Conservation (phyloP, 1,140 invertebrate genomes). For the Varroa destructor region DNA sequence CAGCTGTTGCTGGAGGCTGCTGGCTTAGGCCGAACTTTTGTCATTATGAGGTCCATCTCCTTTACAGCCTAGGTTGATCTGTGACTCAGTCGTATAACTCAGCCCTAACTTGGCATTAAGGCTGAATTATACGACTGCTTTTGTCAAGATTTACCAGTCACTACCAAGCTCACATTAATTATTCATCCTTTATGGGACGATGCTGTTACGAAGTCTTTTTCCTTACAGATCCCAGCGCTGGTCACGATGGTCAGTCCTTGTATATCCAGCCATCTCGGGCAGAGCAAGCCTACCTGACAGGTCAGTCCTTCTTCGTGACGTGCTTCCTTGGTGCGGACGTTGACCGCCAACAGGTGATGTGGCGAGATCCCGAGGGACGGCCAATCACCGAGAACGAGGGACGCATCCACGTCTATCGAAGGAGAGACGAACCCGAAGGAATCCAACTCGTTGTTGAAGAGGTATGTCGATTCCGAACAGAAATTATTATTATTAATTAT, state of each 20-base stretch:
- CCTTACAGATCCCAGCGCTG: constrained; percentile 9
- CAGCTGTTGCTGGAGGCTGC: too few species aligned
- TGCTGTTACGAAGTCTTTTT: too few species aligned
- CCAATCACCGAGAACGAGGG: constrained; percentile 25
- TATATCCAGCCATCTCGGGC: constrained; percentile 26
- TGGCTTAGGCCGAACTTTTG: too few species aligned
- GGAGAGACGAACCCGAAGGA: constrained; percentile 27
- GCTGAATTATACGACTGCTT: too few species aligned
- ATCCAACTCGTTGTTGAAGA: constrained; percentile 20
- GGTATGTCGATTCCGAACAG: not conserved
- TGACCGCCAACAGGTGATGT: constrained; percentile 16
- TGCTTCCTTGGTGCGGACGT: constrained; percentile 14
- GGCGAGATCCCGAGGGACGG: constrained; percentile 13
- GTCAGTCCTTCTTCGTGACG: constrained; percentile 27
- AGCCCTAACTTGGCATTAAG: too few species aligned
- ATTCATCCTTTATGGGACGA: too few species aligned
- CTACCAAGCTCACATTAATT: too few species aligned
- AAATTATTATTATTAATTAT: not conserved
- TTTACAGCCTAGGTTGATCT: too few species aligned
- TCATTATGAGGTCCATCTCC: too few species aligned
- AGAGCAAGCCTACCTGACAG: constrained; percentile 24
- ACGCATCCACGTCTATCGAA: constrained; percentile 25
- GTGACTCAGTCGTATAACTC: too few species aligned
- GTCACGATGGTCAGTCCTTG: constrained; percentile 1
- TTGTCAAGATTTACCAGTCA: too few species aligned